Evolutionary conservation across 2,113 vertebrate genomes (phyloP).

Genomic region (Galeopterus variegatus): DNA sequence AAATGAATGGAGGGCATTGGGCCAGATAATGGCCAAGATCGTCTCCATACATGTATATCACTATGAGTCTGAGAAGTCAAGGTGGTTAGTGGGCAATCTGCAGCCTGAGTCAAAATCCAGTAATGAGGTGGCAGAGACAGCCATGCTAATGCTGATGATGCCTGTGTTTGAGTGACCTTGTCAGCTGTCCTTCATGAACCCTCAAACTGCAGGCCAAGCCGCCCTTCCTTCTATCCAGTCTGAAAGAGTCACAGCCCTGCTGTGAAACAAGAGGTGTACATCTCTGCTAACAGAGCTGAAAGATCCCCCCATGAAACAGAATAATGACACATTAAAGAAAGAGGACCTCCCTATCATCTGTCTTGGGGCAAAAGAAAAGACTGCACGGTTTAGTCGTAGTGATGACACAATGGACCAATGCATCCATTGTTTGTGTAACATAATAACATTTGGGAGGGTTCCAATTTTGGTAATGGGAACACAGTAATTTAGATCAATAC

Average conservation of each 20-base stretch:
- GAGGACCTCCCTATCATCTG: neutral
- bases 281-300: conserved; percentile 21
- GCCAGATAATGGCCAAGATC: neutral
- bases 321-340: conserved; percentile 30
- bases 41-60: neutral
- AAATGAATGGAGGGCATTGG: neutral
- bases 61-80: neutral
- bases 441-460: conserved; percentile 26
- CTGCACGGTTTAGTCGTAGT: neutral
- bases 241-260: neutral
- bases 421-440: conserved; percentile 23
- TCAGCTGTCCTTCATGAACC: neutral
- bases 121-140: neutral
- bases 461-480: conserved; percentile 14
- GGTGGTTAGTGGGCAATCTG: neutral
- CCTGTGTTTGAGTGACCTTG: neutral
- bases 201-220: neutral
- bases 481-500: neutral
- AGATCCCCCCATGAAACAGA: neutral
- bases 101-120: conserved; percentile 28
- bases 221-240: neutral
- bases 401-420: neutral
- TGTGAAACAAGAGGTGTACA: neutral
- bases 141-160: neutral
- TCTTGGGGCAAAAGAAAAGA: conserved; percentile 34